Evolutionary conservation across 2,797 vertebrate genomes (phyloP), one percentile per base, ranked within the genome.

Genomic region (Lithobates sylvaticus): DNA sequence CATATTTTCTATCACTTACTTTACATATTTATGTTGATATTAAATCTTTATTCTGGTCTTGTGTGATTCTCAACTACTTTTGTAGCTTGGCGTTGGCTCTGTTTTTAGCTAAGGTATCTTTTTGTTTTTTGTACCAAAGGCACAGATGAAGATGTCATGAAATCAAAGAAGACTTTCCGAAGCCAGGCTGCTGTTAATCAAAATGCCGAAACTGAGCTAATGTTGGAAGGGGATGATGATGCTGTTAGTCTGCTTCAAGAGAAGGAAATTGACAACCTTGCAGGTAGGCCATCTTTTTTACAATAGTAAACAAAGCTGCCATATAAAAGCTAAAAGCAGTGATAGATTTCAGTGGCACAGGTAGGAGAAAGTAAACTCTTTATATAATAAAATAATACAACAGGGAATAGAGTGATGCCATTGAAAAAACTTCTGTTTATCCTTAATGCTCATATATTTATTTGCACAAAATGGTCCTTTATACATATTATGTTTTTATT

Each of bases 191-290:
- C 97, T 54, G 97, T 98, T 88, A 95, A 95, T 91, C 98, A 98
- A 93, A 99, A 97, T 90, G 96, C 97, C 0, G 98, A 99, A 94
- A 96, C 97, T 0, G 98, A 99, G 89, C 92, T 99, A 10, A 99
- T 99, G 98, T 93, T 99, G 90, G 98, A 99, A 93, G 98, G 98
- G 83, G 98, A 99, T 2, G 98, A 99, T 26, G 98, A 99, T 23
- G 95, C 98, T 0, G 97, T 99, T 88, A 99, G 98, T 89, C 94
- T 99, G 70, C 95, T 99, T 65, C 98, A 99, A 91, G 98, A 99
- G 89, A 99, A 99, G 84, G 98, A 99, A 92, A 98, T 99, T 0
- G 98, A 99, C 93, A 99, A 98, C 90, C 97, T 99, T 0, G 98
- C 98, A 93, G 98, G 98, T 99, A 93, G 93, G 88, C 73, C 39